Percentiles rank a stretch among this genome's conserved stretches.
Evolutionary conservation across 2,888 invertebrate genomes (phyloP).

Genomic region (Pandemis cinnamomeana): DNA sequence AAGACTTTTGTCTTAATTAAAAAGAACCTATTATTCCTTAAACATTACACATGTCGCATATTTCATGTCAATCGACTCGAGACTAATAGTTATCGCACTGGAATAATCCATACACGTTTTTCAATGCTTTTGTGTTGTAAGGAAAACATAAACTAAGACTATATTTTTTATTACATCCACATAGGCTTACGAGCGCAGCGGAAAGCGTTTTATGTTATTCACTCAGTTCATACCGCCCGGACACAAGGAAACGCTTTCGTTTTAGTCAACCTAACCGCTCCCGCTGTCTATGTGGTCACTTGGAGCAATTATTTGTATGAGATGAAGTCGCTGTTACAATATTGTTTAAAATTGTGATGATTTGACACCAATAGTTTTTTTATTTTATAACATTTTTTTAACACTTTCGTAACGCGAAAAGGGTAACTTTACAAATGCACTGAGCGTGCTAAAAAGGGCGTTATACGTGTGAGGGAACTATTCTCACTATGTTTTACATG

Average conservation of each 20-base stretch:
- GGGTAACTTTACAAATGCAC: constrained; percentile 1
- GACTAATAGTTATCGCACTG: background rate
- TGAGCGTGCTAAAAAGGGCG: background rate
- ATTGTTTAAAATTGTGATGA: background rate
- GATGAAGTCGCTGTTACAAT: background rate
- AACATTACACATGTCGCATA: background rate
- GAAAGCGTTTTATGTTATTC: background rate
- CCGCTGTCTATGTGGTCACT: background rate
- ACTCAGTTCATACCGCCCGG: background rate
- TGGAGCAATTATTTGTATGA: background rate
- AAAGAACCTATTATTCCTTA: constrained; percentile 24
- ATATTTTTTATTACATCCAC: background rate
- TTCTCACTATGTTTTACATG: background rate
- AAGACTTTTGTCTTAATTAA: constrained; percentile 31
- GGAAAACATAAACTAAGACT: constrained; percentile 2
- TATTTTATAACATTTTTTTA: background rate
- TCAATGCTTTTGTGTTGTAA: background rate
- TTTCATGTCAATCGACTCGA: background rate
- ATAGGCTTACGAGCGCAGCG: background rate
- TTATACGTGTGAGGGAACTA: background rate
- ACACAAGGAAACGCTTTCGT: background rate
- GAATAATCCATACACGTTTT: background rate
- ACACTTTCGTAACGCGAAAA: background rate
- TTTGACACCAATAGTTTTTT: background rate
- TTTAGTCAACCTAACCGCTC: background rate